Evolutionary conservation across 2,888 invertebrate species (phyloP).

Genomic region (Mystacides longicornis): DNA sequence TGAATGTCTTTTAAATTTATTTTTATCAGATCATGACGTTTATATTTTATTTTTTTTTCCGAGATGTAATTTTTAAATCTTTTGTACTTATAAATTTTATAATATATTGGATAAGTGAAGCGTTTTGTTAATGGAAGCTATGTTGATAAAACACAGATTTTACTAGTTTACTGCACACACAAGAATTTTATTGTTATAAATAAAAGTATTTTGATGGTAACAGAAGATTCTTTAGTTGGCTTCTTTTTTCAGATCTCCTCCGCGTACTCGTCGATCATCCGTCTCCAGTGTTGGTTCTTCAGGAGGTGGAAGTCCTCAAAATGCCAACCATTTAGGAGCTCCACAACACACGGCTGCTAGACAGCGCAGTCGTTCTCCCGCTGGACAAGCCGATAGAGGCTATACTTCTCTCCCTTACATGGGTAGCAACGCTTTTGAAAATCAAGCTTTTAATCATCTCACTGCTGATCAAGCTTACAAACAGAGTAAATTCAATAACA

Average conservation of each 20-base stretch:
- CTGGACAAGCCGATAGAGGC: slow-evolving; percentile 14
- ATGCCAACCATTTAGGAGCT: slow-evolving; percentile 27
- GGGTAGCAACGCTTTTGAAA: slow-evolving; percentile 25
- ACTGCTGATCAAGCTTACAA: slow-evolving; percentile 23
- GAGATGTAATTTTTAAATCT: too few species aligned
- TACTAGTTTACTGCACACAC: too few species aligned
- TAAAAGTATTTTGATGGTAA: too few species aligned
- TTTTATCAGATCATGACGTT: too few species aligned
- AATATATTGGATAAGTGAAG: too few species aligned
- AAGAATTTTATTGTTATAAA: too few species aligned
- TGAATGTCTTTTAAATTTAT: too few species aligned
- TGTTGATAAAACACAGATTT: too few species aligned
- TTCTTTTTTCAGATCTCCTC: slow-evolving; percentile 39
- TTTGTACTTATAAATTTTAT: too few species aligned
- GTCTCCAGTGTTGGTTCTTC: slow-evolving; percentile 42
- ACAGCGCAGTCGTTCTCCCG: slow-evolving; percentile 24
- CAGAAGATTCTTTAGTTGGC: too few species aligned
- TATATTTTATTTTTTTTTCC: too few species aligned
- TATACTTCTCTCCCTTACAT: slow-evolving; percentile 23
- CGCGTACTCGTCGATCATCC: slow-evolving; percentile 42
- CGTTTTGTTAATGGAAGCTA: too few species aligned
- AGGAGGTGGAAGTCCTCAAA: slow-evolving; percentile 31
- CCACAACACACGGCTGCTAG: slow-evolving; percentile 28
- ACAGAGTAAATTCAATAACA: slow-evolving; percentile 20
- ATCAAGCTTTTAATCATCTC: slow-evolving; percentile 23